Evolutionary conservation across 1,140 invertebrate species (phyloP).

Genomic region (Pseudomyrmex concolor): DNA sequence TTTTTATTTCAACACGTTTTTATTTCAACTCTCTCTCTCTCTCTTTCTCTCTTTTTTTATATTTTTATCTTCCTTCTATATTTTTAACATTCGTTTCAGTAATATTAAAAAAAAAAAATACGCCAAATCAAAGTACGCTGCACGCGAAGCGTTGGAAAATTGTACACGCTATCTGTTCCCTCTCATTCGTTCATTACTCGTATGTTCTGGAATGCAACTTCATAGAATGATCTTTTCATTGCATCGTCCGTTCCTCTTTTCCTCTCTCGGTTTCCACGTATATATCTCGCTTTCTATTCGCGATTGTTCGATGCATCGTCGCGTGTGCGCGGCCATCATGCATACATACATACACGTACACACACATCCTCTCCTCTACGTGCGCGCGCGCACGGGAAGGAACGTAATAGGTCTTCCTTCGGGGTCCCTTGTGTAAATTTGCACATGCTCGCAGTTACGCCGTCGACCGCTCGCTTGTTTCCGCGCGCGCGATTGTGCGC

Average conservation of each 20-base stretch:
- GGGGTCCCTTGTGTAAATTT: slow-evolving; percentile 71
- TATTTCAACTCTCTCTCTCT: too few species aligned
- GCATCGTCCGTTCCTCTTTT: slow-evolving; percentile 4
- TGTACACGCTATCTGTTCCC: neutral
- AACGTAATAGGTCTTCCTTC: slow-evolving; percentile 74
- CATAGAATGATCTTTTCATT: slow-evolving; percentile 28
- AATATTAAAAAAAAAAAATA: too few species aligned
- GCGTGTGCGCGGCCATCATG: neutral
- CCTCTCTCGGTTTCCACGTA: neutral
- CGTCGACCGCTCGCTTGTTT: slow-evolving; percentile 52
- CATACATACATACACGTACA: neutral
- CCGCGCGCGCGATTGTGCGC: slow-evolving; percentile 26
- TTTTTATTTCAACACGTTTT: too few species aligned
- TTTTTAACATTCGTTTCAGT: too few species aligned
- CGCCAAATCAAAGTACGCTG: neutral
- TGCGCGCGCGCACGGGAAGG: slow-evolving; percentile 36
- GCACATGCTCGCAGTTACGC: slow-evolving; percentile 69
- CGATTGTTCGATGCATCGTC: slow-evolving; percentile 9
- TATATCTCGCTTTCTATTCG: slow-evolving; percentile 6
- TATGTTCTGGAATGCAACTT: slow-evolving; percentile 2
- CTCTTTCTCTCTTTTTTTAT: too few species aligned
- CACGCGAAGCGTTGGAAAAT: slow-evolving; percentile 8
- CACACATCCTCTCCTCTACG: neutral
- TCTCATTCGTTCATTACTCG: slow-evolving; percentile 27
- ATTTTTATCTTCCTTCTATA: too few species aligned